These are phyloP conservation scores for Drosophila lini DNA, from an alignment of 1,140 invertebrate species.

Conservation along the genomic window DNA sequence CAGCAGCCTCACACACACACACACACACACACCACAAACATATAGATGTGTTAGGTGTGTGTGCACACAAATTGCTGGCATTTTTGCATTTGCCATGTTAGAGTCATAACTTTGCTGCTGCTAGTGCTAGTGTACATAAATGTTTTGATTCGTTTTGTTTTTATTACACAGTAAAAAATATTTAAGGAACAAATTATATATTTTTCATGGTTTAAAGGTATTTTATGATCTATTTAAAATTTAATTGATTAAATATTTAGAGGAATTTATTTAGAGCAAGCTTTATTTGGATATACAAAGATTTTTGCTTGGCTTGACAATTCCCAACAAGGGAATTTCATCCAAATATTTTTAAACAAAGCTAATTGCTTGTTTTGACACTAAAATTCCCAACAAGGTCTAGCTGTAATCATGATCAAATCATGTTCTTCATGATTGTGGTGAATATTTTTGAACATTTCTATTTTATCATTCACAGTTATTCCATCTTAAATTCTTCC, in stretches of 20 bases:
- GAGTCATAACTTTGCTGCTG: conserved; percentile 44
- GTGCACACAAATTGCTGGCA: conserved; percentile 50
- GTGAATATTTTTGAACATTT: no score
- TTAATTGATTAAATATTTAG: no score
- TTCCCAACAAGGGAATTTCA: no score
- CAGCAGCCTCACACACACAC: conserved; percentile 15
- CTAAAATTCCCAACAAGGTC: no score
- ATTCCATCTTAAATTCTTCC: neutral
- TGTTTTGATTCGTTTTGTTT: neutral
- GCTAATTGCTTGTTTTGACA: no score
- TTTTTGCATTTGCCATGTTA: conserved; percentile 55
- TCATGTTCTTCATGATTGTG: no score
- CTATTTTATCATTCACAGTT: no score
- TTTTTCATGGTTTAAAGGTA: neutral
- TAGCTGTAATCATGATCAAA: no score
- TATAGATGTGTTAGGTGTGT: conserved; percentile 30
- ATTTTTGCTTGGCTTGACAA: no score
- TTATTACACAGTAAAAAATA: neutral
- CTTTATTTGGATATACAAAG: no score
- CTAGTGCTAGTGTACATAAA: conserved; percentile 29
- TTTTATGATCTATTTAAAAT: neutral
- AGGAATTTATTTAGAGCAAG: no score
- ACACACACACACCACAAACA: conserved; percentile 10
- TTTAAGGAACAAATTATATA: neutral
- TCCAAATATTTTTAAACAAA: no score